phyloP scores from a whole-genome alignment of 2,113 vertebrate species.

The Damaliscus lunatus region DNA sequence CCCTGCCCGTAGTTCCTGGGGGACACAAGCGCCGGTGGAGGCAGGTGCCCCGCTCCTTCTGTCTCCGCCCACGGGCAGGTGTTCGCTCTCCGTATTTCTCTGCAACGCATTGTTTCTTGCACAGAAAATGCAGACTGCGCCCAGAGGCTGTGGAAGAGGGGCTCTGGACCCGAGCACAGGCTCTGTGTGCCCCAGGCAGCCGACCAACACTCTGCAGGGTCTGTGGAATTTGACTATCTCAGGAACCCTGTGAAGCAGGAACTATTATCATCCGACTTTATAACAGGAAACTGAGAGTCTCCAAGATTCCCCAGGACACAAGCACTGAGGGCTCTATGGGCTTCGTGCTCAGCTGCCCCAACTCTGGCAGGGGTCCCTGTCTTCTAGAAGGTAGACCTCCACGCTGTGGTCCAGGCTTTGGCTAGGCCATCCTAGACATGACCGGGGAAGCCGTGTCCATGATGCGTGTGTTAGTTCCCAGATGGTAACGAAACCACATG shows the following conservation, averaged over 20 bases:
- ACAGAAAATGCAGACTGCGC: not conserved
- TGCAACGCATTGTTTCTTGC: not conserved
- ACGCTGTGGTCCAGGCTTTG: not conserved
- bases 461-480: accelerated
- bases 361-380: accelerated
- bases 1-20: not conserved
- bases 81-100: not conserved
- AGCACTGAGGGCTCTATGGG: too few relatives aligned
- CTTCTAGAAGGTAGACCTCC: not conserved
- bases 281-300: not conserved
- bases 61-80: not conserved
- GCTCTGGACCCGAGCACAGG: accelerated
- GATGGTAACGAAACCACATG: accelerated
- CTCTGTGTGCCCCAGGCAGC: accelerated
- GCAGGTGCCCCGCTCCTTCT: too few relatives aligned
- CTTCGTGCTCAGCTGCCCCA: not conserved
- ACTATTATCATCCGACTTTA: not conserved
- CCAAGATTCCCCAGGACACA: accelerated
- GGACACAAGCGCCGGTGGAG: too few relatives aligned
- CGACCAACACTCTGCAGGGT: not conserved
- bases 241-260: not conserved
- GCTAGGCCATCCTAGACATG: not conserved
- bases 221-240: too few relatives aligned
- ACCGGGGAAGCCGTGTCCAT: accelerated
- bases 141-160: accelerated